phyloP scores from a whole-genome alignment of 2,888 invertebrate genomes.

The Smittia sp. region DNA sequence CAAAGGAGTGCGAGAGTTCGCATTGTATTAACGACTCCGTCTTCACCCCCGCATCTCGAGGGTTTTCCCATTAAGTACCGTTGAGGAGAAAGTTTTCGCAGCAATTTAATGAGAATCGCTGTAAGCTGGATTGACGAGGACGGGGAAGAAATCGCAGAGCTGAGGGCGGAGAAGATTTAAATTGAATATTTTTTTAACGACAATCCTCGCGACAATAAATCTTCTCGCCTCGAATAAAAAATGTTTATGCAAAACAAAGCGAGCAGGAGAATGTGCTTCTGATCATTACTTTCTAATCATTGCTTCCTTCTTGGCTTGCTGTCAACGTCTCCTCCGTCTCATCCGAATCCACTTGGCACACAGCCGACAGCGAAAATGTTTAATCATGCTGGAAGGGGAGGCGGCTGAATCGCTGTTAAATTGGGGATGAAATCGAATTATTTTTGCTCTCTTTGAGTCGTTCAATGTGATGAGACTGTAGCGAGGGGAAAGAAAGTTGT shows the following conservation, averaged over 20 bases:
- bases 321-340: background rate
- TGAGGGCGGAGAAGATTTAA: constrained; percentile 5
- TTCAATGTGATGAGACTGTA: background rate
- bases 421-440: constrained; percentile 42
- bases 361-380: constrained; percentile 26
- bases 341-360: constrained; percentile 24
- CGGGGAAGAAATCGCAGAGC: background rate
- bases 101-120: constrained; percentile 19
- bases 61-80: constrained; percentile 20
- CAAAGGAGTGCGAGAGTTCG: constrained; percentile 29
- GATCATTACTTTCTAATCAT: constrained; percentile 41
- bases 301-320: constrained; percentile 2
- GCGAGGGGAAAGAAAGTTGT: background rate
- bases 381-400: constrained; percentile 21
- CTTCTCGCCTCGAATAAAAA: constrained; percentile 21
- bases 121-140: background rate
- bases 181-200: constrained; percentile 41
- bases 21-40: background rate
- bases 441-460: constrained; percentile 33
- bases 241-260: constrained; percentile 6
- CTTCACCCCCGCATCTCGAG: background rate
- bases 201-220: constrained; percentile 33
- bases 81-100: constrained; percentile 9
- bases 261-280: constrained; percentile 12
- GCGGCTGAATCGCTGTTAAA: constrained; percentile 34